These are phyloP conservation scores for Irena cyanogastra DNA, from an alignment of 2,113 vertebrate genomes.

Conservation along the genomic window DNA sequence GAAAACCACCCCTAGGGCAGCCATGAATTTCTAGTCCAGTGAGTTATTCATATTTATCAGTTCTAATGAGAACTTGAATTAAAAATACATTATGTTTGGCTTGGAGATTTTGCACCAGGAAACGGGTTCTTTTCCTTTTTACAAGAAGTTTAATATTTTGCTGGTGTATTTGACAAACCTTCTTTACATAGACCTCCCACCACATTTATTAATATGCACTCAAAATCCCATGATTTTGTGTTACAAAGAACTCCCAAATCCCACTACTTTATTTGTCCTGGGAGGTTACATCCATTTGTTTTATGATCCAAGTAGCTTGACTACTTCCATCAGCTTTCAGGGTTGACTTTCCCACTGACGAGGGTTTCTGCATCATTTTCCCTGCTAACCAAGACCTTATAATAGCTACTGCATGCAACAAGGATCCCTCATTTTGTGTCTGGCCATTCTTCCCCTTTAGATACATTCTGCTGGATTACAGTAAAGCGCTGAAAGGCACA, in stretches of 20 bases:
- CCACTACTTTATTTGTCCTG: neutral
- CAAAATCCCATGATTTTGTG: neutral
- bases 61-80: neutral
- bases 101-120: neutral
- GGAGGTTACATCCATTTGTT: neutral
- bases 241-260: neutral
- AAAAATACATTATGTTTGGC: neutral
- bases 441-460: neutral
- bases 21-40: neutral
- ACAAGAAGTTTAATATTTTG: neutral
- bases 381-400: neutral
- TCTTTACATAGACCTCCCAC: neutral
- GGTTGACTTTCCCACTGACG: neutral
- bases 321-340: neutral
- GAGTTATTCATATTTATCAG: slow-evolving; percentile 7
- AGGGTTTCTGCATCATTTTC: neutral
- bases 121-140: neutral
- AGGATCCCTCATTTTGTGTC: neutral
- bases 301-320: neutral
- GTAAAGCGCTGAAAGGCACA: neutral
- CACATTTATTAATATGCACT: neutral
- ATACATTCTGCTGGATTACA: neutral
- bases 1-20: neutral
- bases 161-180: neutral
- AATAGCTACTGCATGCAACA: neutral